Conservation (phyloP, 2,888 invertebrate species). For the Drosophila kanekoi region DNA sequence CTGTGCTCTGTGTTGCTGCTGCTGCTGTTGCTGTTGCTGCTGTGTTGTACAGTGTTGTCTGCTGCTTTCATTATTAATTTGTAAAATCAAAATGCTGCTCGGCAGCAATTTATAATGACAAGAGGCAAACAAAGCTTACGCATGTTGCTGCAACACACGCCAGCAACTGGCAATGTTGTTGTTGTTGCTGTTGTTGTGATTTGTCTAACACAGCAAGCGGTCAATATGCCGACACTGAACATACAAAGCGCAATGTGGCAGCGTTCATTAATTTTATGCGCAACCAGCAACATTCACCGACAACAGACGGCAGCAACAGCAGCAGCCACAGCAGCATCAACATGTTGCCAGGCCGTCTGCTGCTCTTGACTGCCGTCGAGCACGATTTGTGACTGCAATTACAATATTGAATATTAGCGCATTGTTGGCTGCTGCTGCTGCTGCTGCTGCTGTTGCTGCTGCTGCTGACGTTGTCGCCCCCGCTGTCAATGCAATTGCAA, state of each 20-base stretch:
- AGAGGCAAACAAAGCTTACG: slow-evolving; percentile 64
- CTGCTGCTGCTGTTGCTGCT: slow-evolving; percentile 13
- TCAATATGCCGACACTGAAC: slow-evolving; percentile 67
- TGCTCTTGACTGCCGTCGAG: slow-evolving; percentile 27
- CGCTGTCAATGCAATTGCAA: slow-evolving; percentile 66
- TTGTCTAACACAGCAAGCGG: slow-evolving; percentile 81
- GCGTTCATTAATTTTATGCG: slow-evolving; percentile 81
- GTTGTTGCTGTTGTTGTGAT: slow-evolving; percentile 80
- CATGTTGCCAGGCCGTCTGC: slow-evolving; percentile 65
- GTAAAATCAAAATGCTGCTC: slow-evolving; percentile 82
- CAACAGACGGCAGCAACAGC: slow-evolving; percentile 39
- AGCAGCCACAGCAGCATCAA: slow-evolving; percentile 45
- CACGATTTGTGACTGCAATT: slow-evolving; percentile 80
- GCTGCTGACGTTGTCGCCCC: slow-evolving; percentile 53
- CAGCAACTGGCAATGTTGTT: slow-evolving; percentile 64
- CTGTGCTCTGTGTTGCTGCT: slow-evolving; percentile 43
- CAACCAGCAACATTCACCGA: slow-evolving; percentile 56
- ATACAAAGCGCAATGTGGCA: slow-evolving; percentile 73
- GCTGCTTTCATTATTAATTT: slow-evolving; percentile 80
- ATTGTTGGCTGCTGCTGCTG: slow-evolving; percentile 61
- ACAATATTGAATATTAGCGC: slow-evolving; percentile 82
- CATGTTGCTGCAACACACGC: slow-evolving; percentile 63
- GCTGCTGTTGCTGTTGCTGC: slow-evolving; percentile 15
- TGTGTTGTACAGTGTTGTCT: slow-evolving; percentile 17
- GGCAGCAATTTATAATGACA: slow-evolving; percentile 81